Percentiles rank a stretch among this genome's conserved stretches.
Evolutionary conservation across 53 echinoderm and acorn worm genomes (phyloP).

Genomic region (Holothuria scabra): DNA sequence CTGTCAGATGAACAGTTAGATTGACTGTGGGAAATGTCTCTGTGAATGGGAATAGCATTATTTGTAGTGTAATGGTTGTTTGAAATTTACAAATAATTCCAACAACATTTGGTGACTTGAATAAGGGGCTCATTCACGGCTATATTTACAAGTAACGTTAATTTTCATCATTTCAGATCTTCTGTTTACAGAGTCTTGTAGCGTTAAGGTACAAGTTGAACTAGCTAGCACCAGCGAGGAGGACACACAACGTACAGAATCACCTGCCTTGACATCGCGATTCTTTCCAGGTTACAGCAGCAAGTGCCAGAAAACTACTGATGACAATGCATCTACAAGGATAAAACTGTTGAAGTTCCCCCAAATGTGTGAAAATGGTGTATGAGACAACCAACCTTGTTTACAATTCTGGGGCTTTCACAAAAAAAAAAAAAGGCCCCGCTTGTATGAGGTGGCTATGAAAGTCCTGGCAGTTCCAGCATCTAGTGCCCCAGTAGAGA

Average conservation of each 20-base stretch:
- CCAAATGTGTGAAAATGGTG: constrained; percentile 22
- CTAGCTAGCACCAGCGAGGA: neutral
- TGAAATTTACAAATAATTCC: too few relatives aligned
- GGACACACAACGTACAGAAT: neutral
- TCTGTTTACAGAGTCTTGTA: too few relatives aligned
- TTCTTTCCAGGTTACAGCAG: neutral
- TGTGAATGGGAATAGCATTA: too few relatives aligned
- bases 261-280: neutral
- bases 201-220: too few relatives aligned
- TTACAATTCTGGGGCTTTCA: constrained; percentile 10
- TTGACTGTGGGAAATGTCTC: too few relatives aligned
- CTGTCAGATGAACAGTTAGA: too few relatives aligned
- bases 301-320: too few relatives aligned
- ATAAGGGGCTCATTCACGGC: too few relatives aligned
- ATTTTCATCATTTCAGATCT: too few relatives aligned
- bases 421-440: constrained; percentile 12
- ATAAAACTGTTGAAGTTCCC: neutral
- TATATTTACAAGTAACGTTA: too few relatives aligned
- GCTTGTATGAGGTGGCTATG: neutral
- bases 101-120: too few relatives aligned
- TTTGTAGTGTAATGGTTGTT: too few relatives aligned
- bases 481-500: neutral
- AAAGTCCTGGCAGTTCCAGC: neutral
- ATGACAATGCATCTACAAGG: constrained; percentile 13
- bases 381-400: constrained; percentile 16